A percentile compares a stretch with the other conserved stretches of the same genome.
phyloP scores from a whole-genome alignment of 2,888 invertebrate species.

The Cheilosia urbana region DNA sequence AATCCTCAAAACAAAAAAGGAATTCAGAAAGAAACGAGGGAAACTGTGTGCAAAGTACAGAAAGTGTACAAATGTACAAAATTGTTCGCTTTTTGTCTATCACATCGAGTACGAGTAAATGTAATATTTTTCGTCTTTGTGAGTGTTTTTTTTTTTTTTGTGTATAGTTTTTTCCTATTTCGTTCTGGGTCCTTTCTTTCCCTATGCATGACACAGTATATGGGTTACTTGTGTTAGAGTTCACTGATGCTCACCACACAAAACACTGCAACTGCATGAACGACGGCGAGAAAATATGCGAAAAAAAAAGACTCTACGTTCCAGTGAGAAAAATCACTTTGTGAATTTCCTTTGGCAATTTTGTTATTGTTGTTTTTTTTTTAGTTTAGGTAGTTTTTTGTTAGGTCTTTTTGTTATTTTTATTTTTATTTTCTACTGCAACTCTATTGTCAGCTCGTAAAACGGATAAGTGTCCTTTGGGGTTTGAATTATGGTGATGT shows the following conservation, averaged over 20 bases:
- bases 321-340: conserved; percentile 61
- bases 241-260: conserved; percentile 48
- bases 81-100: conserved; percentile 47
- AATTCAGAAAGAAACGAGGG: conserved; percentile 2
- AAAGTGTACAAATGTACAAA: conserved; percentile 38
- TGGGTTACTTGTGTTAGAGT: conserved; percentile 58
- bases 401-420: not conserved
- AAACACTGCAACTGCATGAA: conserved; percentile 34
- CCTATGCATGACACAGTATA: conserved; percentile 40
- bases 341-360: conserved; percentile 71
- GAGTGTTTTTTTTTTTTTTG: conserved; percentile 16
- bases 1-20: conserved; percentile 13
- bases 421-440: conserved; percentile 44
- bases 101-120: conserved; percentile 43
- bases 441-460: conserved; percentile 70
- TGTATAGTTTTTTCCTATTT: not conserved
- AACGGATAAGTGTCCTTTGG: conserved; percentile 74
- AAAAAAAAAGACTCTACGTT: conserved; percentile 43
- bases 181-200: not conserved
- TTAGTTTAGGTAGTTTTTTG: not conserved
- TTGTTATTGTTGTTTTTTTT: conserved; percentile 18
- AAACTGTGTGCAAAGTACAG: conserved; percentile 29
- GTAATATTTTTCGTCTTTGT: conserved; percentile 31
- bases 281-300: conserved; percentile 11
- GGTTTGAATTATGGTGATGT: conserved; percentile 72